phyloP scores from a whole-genome alignment of 92 coral and sea anemone genomes.

The Siderastrea siderea region DNA sequence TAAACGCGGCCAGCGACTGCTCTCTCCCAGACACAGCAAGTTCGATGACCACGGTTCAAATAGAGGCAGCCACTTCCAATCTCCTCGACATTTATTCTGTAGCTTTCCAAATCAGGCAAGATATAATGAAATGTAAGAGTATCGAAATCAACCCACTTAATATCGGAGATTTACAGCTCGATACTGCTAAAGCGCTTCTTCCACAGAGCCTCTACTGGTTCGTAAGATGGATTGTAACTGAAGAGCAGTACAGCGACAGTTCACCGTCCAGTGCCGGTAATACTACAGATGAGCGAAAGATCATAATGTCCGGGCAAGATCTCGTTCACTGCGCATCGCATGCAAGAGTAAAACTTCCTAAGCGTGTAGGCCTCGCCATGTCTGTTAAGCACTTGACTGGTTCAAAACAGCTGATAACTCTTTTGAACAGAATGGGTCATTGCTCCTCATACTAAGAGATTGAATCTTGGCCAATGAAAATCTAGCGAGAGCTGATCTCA shows the following conservation, averaged over 20 bases:
- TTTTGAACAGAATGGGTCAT: no score
- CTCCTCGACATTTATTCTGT: constrained; percentile 40
- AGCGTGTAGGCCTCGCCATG: neutral
- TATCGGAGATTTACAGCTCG: neutral
- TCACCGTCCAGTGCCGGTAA: neutral
- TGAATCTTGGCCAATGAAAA: no score
- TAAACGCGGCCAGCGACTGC: constrained; percentile 42
- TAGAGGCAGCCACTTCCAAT: constrained; percentile 17
- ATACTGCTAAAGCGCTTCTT: constrained; percentile 38
- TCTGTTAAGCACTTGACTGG: no score
- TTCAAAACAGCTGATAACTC: no score
- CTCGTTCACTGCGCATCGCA: constrained; percentile 54
- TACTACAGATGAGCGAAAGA: constrained; percentile 53
- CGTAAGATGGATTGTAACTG: no score
- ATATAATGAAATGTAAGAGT: neutral
- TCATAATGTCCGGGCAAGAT: constrained; percentile 32
- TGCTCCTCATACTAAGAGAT: no score
- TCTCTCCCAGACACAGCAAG: constrained; percentile 1
- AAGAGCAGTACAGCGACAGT: no score
- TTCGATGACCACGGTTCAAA: constrained; percentile 1
- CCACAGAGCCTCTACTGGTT: no score
- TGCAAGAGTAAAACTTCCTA: constrained; percentile 6
- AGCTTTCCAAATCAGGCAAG: constrained; percentile 38
- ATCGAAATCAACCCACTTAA: neutral
- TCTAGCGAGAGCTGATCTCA: no score